Conservation (phyloP, 53 echinoderm and acorn worm genomes). For the Stichopus horrens region DNA sequence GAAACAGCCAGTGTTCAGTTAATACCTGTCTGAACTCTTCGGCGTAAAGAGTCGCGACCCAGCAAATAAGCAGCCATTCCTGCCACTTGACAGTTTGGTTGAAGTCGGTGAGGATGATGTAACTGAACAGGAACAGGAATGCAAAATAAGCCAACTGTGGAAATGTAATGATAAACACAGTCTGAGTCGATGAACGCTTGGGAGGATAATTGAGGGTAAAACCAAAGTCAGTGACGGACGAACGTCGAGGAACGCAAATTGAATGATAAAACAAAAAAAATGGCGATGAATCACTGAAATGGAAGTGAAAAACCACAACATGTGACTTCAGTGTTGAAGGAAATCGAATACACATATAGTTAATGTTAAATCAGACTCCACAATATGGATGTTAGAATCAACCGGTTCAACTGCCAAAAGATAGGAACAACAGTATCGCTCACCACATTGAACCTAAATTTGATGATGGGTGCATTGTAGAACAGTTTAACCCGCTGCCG, state of each 20-base stretch:
- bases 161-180: background rate
- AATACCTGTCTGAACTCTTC: slow-evolving; percentile 87
- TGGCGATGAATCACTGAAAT: too few relatives aligned
- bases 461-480: slow-evolving; percentile 80
- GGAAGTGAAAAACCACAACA: background rate
- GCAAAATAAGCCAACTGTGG: slow-evolving; percentile 67
- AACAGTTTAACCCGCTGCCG: slow-evolving; percentile 77
- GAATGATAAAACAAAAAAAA: too few relatives aligned
- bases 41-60: slow-evolving; percentile 67
- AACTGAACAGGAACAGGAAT: slow-evolving; percentile 81
- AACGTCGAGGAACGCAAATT: too few relatives aligned
- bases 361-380: too few relatives aligned
- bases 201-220: too few relatives aligned
- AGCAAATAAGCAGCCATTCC: slow-evolving; percentile 67
- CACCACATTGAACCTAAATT: slow-evolving; percentile 80
- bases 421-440: background rate
- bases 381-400: too few relatives aligned
- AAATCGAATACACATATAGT: too few relatives aligned
- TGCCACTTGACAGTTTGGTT: slow-evolving; percentile 15
- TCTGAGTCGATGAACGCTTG: too few relatives aligned
- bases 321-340: too few relatives aligned
- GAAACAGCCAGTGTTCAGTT: too few relatives aligned
- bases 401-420: too few relatives aligned
- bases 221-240: too few relatives aligned
- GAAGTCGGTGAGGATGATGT: slow-evolving; percentile 73